These are phyloP conservation scores for Mycalesis mineus DNA, from an alignment of 2,888 invertebrate genomes.

Conservation along the genomic window DNA sequence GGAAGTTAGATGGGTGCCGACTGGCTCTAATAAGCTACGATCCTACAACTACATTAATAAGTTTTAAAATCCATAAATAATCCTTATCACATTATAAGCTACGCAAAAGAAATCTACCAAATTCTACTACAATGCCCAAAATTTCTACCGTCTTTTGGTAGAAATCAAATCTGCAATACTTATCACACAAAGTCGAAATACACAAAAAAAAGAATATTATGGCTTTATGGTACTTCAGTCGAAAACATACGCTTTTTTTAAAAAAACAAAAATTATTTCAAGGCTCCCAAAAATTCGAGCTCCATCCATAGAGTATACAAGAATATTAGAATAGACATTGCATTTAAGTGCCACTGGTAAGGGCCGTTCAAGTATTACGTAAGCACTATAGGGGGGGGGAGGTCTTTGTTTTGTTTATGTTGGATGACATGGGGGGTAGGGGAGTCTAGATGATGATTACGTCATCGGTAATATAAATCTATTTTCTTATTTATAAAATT, in stretches of 20 bases:
- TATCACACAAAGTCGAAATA: conserved; percentile 3
- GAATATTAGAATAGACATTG: neutral
- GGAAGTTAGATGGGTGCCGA: too few species aligned
- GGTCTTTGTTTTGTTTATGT: too few species aligned
- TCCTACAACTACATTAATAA: neutral
- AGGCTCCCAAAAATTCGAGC: neutral
- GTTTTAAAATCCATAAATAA: neutral
- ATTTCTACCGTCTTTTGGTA: conserved; percentile 3
- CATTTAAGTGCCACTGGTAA: neutral
- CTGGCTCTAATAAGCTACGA: too few species aligned
- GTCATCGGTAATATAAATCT: too few species aligned
- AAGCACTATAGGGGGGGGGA: too few species aligned
- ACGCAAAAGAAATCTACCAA: neutral
- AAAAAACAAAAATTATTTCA: neutral
- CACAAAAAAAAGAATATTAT: neutral
- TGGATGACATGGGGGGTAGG: too few species aligned
- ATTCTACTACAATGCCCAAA: conserved; percentile 8
- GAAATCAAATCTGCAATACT: conserved; percentile 9
- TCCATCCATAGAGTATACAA: neutral
- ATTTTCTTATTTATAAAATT: too few species aligned
- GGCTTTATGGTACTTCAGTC: neutral
- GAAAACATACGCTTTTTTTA: neutral
- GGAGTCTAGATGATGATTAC: too few species aligned
- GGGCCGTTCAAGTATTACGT: too few species aligned
- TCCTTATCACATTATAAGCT: neutral